A percentile compares a stretch with the other conserved stretches of the same genome.
Conservation (phyloP, 1,140 invertebrate species). For the Lepidotrigona ventralis region DNA sequence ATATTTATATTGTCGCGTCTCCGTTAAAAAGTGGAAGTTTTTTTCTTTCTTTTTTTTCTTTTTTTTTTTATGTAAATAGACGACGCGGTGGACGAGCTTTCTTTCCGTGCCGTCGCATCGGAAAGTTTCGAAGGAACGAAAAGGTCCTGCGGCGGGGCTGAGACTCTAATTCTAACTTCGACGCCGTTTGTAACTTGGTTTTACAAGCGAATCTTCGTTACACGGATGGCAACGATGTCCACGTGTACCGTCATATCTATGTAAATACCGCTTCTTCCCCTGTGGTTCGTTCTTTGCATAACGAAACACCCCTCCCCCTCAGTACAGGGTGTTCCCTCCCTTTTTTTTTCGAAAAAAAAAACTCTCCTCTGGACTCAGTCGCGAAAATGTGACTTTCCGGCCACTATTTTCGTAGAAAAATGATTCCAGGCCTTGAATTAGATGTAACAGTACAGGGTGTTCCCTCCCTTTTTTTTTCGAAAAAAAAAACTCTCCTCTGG, state of each 20-base stretch:
- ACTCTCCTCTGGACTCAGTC: too few species aligned
- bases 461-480: too few species aligned
- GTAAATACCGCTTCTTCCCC: constrained; percentile 30
- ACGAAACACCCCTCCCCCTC: background rate
- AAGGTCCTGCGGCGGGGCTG: background rate
- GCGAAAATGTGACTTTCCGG: background rate
- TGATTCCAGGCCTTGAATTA: too few species aligned
- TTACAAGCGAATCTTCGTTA: constrained; percentile 37
- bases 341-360: too few species aligned
- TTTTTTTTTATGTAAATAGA: constrained; percentile 15
- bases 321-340: too few species aligned
- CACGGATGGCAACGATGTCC: constrained; percentile 2
- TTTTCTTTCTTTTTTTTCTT: too few species aligned
- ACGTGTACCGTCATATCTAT: constrained; percentile 28
- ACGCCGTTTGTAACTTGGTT: constrained; percentile 47
- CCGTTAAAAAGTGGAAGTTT: background rate
- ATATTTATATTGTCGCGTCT: constrained; percentile 30
- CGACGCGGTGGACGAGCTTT: background rate
- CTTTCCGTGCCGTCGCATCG: constrained; percentile 29
- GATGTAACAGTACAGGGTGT: too few species aligned
- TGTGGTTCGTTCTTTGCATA: constrained; percentile 24
- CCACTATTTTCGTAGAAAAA: background rate
- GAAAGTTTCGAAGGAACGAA: constrained; percentile 18
- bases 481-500: too few species aligned
- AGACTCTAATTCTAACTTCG: constrained; percentile 41